Evolutionary conservation across 2,797 vertebrate species (phyloP).

Genomic region (Spinus pinus): DNA sequence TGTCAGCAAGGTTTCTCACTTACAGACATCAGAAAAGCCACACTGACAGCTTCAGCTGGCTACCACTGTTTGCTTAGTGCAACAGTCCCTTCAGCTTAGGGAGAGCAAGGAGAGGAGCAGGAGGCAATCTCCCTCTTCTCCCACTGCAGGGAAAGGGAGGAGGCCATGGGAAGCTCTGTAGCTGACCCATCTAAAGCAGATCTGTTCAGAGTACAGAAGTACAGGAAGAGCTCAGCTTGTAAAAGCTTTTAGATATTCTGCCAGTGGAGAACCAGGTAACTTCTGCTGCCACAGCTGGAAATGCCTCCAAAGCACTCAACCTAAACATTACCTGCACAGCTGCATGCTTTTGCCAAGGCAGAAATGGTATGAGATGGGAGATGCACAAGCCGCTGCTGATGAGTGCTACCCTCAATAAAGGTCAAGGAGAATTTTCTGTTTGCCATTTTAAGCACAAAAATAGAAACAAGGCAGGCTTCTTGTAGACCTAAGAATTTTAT

Average conservation of each 20-base stretch:
- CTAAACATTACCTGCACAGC: not conserved
- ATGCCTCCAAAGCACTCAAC: not conserved
- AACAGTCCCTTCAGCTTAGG: not conserved
- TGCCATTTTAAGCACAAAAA: not conserved
- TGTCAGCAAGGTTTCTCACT: not conserved
- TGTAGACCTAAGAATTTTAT: not conserved
- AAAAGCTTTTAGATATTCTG: not conserved
- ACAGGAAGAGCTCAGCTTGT: rapidly evolving
- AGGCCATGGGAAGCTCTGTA: not conserved
- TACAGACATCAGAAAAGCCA: not conserved
- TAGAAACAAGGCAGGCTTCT: not conserved
- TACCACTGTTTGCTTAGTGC: not conserved
- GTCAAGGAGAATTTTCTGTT: not conserved
- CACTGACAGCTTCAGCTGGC: not conserved
- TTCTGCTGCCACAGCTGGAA: not conserved
- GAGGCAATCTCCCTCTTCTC: not conserved
- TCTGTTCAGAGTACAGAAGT: not conserved
- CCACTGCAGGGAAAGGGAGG: not conserved
- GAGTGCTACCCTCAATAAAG: not conserved
- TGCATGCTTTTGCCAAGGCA: rapidly evolving
- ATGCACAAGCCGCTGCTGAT: not conserved
- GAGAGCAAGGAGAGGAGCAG: not conserved
- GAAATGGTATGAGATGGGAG: not conserved
- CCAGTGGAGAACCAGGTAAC: not conserved
- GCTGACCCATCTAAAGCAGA: not conserved